Base-by-base conservation (phyloP, 2,113 vertebrate genomes). In the Xiphorhynchus elegans region DNA sequence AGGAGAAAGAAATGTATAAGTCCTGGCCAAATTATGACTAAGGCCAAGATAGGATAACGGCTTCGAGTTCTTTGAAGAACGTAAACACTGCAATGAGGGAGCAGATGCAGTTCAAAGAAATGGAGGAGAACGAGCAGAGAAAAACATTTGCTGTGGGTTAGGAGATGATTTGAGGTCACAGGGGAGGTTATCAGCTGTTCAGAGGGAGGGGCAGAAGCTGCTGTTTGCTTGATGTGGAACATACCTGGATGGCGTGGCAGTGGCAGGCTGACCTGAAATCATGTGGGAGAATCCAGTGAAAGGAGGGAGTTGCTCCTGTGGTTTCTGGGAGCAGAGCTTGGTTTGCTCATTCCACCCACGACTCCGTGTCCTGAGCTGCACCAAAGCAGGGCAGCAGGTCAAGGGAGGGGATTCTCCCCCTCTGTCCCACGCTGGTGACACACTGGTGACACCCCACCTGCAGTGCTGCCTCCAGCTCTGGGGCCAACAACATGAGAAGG, bases 21-120 rank as follows among this genome's bases (percentile, higher is more conserved):
- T 40, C 31, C 49, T 64, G 90, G 96, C 95, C 96, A 96, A 96
- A 66, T 23, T 67, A 58, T 96, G 96, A 97, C 86, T 96, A 95
- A 96, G 76, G 88, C 44, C 0, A 78, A 93, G 92, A 96, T 87
- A 89, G 93, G 88, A 66, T 86, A 95, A 95, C 13, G 44, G 63
- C 76, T 52, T 58, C 67, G 0, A 5, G 80, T 21, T 89, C 96
- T 97, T 94, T 96, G 95, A 96, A 89, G 90, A 64, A 58, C 1
- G 1, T 58, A 94, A 96, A 95, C 86, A 95, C 75, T 83, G n/a
- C 21, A 10, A 72, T 56, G 75, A 81, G 90, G 87, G 79, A 90
- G 89, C 89, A 95, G 90, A 95, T 76, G 81, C 2, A 86, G 76
- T 89, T 89, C 81, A 26, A 28, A 0, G 7, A 89, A 70, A 52